Base-by-base conservation (phyloP, 1,140 invertebrate species). In the Oncopeltus fasciatus region DNA sequence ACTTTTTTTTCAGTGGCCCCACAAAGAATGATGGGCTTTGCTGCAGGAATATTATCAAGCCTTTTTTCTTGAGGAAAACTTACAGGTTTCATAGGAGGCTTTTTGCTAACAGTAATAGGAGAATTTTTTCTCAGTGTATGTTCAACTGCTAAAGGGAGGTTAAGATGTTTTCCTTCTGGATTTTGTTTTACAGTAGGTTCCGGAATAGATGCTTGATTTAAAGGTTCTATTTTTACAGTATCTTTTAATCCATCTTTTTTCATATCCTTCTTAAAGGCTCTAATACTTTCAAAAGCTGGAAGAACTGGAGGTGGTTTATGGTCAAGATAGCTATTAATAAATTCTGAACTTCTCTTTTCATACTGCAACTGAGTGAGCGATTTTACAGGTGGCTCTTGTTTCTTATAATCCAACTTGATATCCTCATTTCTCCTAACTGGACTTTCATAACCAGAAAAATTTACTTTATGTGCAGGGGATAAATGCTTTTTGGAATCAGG, bases 81-180 rank as follows among this genome's bases (percentile, higher is more conserved):
- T 1, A 53, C 49, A 24, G 24, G 49, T 27, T 53, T 53, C 1
- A 53, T 24, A 24, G 21, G 4, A 53, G 49, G 49, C 43, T 62
- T 65, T 28, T 58, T 65, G 21, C 43, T 63, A 16, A 65, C 64
- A 1, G 64, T 61, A 1, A 59, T 56, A n/a, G 64, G 64, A 16
- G 64, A 65, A 53, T 44, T 61, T 62, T 66, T 65, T 49, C 67
- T 64, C 43, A 68, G 57, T 21, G 67, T 65, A 51, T 67, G 66
- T 28, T 68, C 67, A n/a, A 68, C 66, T 1, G 67, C 60, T 16
- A 68, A 43, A 2, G 67, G 67, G 2, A 68, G 56, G 60, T 67
- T 62, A 38, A 64, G 57, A 63, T 68, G 67, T 59, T 68, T 67
- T 24, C 64, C 67, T 60, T 63, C 67, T 27, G 61, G 28, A 24